Percentiles rank a stretch among this genome's conserved stretches.
Conservation (phyloP, 2,113 vertebrate genomes). For the Perccottus glenii region DNA sequence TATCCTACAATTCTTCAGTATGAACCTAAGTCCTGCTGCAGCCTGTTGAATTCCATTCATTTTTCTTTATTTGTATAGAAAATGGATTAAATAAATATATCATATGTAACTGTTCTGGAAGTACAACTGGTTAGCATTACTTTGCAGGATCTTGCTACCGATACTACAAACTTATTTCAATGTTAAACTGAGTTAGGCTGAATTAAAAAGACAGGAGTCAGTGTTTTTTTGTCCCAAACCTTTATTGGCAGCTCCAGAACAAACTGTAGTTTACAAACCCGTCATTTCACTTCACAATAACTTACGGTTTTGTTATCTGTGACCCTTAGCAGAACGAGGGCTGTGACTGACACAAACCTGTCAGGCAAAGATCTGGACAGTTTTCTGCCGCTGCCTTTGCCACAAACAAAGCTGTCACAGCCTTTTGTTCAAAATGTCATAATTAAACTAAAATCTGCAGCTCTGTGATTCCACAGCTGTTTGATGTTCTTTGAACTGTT, state of each 20-base stretch:
- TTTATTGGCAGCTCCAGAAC: constrained; percentile 75
- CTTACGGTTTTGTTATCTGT: constrained; percentile 54
- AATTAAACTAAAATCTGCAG: constrained; percentile 31
- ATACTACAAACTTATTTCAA: too few relatives aligned
- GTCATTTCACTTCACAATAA: constrained; percentile 65
- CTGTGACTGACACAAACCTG: constrained; percentile 7
- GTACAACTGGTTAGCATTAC: too few relatives aligned
- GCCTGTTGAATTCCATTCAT: too few relatives aligned
- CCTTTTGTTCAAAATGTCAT: neutral
- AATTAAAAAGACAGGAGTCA: neutral
- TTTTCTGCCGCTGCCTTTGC: neutral
- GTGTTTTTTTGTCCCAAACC: constrained; percentile 67
- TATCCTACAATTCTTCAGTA: too few relatives aligned
- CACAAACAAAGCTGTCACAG: neutral
- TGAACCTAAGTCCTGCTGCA: too few relatives aligned
- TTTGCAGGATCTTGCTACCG: too few relatives aligned
- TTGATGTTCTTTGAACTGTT: constrained; percentile 28
- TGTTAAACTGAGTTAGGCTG: too few relatives aligned
- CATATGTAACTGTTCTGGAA: too few relatives aligned
- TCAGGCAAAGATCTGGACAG: constrained; percentile 13
- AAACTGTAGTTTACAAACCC: constrained; percentile 63
- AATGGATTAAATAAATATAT: too few relatives aligned
- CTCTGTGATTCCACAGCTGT: constrained; percentile 25
- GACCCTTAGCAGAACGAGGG: constrained; percentile 55
- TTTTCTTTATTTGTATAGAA: too few relatives aligned